These are phyloP conservation scores for Stylophora pistillata DNA, from an alignment of 64 coral and sea anemone genomes.

Conservation along the genomic window DNA sequence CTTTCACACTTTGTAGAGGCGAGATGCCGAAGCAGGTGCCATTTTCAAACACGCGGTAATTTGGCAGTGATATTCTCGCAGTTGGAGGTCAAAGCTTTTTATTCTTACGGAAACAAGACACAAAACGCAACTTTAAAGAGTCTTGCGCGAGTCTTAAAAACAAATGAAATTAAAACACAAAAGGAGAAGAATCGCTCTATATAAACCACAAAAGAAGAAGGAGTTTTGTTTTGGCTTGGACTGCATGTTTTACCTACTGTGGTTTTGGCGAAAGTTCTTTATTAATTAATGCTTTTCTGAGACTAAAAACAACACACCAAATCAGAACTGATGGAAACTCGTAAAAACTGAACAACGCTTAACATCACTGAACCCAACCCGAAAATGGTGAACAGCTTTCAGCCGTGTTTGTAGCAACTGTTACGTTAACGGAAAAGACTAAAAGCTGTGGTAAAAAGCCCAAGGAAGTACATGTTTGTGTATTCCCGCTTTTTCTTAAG, in stretches of 20 bases:
- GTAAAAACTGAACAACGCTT: neutral
- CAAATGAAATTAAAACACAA: neutral
- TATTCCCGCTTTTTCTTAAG: slow-evolving; percentile 2
- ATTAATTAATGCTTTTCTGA: neutral
- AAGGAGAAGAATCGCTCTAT: neutral
- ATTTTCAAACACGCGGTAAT: slow-evolving; percentile 29
- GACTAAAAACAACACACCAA: neutral
- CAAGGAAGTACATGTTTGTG: neutral
- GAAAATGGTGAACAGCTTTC: neutral
- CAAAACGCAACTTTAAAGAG: neutral
- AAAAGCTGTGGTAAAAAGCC: neutral
- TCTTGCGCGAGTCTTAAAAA: neutral
- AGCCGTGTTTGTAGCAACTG: neutral
- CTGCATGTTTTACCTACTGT: neutral
- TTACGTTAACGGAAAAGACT: neutral
- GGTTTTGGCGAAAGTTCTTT: neutral
- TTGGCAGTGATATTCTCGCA: slow-evolving; percentile 4
- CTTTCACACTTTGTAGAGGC: neutral
- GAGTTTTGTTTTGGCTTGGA: slow-evolving; percentile 17
- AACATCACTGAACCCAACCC: neutral
- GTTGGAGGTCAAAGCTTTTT: neutral
- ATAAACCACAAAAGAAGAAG: slow-evolving; percentile 20
- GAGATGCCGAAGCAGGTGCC: slow-evolving; percentile 27
- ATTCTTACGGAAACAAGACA: neutral
- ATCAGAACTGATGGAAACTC: neutral